Evolutionary conservation across 1,140 invertebrate genomes (phyloP), one percentile per base, ranked within the genome.

Genomic region (Tetramorium simillimum): DNA sequence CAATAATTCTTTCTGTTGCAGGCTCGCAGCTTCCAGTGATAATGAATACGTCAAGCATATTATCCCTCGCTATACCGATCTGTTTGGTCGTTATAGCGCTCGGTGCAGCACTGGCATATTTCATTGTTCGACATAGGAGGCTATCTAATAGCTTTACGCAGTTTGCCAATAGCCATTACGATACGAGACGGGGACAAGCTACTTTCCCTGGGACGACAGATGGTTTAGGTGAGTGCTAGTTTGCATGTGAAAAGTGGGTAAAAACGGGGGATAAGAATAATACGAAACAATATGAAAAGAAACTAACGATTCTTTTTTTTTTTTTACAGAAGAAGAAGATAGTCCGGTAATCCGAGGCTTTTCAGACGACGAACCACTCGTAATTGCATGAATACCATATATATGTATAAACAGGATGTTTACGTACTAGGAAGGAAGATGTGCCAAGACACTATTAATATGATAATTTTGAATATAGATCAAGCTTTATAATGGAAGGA

Each of bases 291-390:
- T 28, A 12, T 14, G 6, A 21, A 21, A 70, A 56, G 28, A n/a
- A 43, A 16, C 16, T 53, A 53, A 69, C 21, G 16, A 76, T 9
- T 56, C 0, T 37, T 65, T 5, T 14, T 86, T 24, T 62, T 12
- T 10, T 67, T 80, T 95, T 96, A n/a, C 94, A 97, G 97, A 97
- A 93, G 98, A 98, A 92, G 98, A 98, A 93, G 98, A 98, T 92
- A 97, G 97, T 90, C 98, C 98, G 18, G 97, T 97, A 92, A 98
- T 99, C 91, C 96, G 97, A 94, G 98, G 98, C 33, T 99, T 99
- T 95, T 98, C 98, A 0, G 98, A 99, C 94, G 98, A 99, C 94
- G 98, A 99, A 94, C 98, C 98, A 70, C 95, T 99, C 88, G 98
- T 99, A 86, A 97, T 99, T 95, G 98, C 98, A 86, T 99, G 96